These are phyloP conservation scores for Ricordea florida DNA, from an alignment of 92 coral and sea anemone genomes.

Conservation along the genomic window DNA sequence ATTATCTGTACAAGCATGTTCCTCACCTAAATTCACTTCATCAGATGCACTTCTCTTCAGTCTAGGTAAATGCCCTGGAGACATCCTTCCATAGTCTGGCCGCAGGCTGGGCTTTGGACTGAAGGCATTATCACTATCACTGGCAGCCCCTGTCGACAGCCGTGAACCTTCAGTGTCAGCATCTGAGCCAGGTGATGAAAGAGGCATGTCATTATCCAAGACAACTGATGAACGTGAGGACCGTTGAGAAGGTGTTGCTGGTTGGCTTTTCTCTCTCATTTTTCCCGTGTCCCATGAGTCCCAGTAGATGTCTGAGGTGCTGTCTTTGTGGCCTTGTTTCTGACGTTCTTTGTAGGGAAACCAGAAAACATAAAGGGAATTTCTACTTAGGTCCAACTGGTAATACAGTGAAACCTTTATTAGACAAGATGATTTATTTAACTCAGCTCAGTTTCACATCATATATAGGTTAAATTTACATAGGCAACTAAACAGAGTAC, in stretches of 20 bases:
- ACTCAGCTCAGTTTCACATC: too few species aligned
- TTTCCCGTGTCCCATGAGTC: slow-evolving; percentile 83
- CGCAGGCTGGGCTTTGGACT: slow-evolving; percentile 64
- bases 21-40: slow-evolving; percentile 84
- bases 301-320: slow-evolving; percentile 87
- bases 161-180: slow-evolving; percentile 74
- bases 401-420: not conserved
- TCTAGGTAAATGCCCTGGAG: slow-evolving; percentile 30
- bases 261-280: slow-evolving; percentile 47
- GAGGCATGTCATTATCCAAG: slow-evolving; percentile 71
- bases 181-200: slow-evolving; percentile 87
- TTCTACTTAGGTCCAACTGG: not conserved
- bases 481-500: too few species aligned
- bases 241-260: slow-evolving; percentile 70
- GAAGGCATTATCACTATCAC: slow-evolving; percentile 68
- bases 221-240: slow-evolving; percentile 88
- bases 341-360: slow-evolving; percentile 70
- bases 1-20: not conserved
- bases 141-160: slow-evolving; percentile 65
- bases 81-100: slow-evolving; percentile 25
- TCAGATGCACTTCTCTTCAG: slow-evolving; percentile 89
- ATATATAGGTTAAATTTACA: too few species aligned
- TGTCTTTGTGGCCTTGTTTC: slow-evolving; percentile 91
- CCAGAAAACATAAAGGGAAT: not conserved
- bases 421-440: not conserved